Evolutionary conservation across 2,888 invertebrate species (phyloP).

Genomic region (Cepaea hortensis): DNA sequence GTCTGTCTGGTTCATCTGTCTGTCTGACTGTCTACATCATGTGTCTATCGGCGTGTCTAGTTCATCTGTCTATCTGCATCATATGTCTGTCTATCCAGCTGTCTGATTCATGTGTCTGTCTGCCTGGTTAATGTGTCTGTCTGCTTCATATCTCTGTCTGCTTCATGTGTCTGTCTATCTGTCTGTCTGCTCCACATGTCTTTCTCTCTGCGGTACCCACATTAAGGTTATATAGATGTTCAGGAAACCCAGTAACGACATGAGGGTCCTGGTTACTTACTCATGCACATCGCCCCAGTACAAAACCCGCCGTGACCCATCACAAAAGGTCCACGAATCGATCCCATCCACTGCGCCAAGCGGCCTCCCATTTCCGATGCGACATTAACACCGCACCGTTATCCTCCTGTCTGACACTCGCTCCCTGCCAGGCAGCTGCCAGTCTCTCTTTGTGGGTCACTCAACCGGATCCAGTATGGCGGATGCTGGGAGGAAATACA

Average conservation of each 20-base stretch:
- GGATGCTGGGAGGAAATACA: background rate
- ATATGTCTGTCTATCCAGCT: too few relatives aligned
- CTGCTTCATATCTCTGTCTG: background rate
- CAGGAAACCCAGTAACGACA: too few relatives aligned
- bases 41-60: too few relatives aligned
- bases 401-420: background rate
- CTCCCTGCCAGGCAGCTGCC: conserved; percentile 26
- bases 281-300: background rate
- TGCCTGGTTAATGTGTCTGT: background rate
- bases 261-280: too few relatives aligned
- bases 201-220: too few relatives aligned
- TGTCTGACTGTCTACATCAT: background rate
- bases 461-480: conserved; percentile 19
- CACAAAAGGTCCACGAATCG: background rate
- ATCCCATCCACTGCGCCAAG: conserved; percentile 10
- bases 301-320: too few relatives aligned
- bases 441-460: conserved; percentile 33
- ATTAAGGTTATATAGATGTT: too few relatives aligned
- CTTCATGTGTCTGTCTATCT: background rate
- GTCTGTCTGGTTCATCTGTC: background rate
- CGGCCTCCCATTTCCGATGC: conserved; percentile 19
- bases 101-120: too few relatives aligned
- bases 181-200: too few relatives aligned
- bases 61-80: too few relatives aligned
- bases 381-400: background rate